Conservation (phyloP, 2,113 vertebrate species). For the Micronycteris hirsuta region DNA sequence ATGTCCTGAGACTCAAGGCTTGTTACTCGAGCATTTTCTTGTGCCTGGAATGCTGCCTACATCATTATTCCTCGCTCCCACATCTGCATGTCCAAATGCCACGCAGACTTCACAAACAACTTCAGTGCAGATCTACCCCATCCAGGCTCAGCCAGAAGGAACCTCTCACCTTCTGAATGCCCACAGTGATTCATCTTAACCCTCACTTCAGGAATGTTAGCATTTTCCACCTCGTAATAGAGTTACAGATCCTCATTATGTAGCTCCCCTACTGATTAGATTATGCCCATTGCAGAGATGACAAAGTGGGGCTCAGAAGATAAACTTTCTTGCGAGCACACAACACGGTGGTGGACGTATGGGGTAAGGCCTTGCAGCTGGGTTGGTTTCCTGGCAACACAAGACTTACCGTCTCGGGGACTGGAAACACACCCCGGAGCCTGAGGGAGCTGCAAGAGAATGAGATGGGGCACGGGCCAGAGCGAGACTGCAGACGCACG, state of each 20-base stretch:
- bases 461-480: not conserved
- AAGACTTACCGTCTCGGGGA: not conserved
- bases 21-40: not conserved
- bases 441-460: not conserved
- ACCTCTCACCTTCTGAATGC: not conserved
- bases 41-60: not conserved
- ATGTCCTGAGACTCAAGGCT: not conserved
- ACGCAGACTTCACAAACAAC: not conserved
- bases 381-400: not conserved
- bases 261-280: not conserved
- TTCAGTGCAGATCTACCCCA: not conserved
- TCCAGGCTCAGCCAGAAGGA: not conserved
- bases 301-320: not conserved
- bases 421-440: not conserved
- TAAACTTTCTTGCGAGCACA: not conserved
- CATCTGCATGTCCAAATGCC: not conserved
- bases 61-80: not conserved
- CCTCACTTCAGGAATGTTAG: not conserved
- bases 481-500: not conserved
- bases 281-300: not conserved
- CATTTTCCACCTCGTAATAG: not conserved
- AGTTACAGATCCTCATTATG: not conserved
- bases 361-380: not conserved
- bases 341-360: not conserved
- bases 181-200: not conserved